A percentile compares a stretch with the other conserved stretches of the same genome.
Conservation (phyloP, 2,113 vertebrate species). For the Balaeniceps rex region DNA sequence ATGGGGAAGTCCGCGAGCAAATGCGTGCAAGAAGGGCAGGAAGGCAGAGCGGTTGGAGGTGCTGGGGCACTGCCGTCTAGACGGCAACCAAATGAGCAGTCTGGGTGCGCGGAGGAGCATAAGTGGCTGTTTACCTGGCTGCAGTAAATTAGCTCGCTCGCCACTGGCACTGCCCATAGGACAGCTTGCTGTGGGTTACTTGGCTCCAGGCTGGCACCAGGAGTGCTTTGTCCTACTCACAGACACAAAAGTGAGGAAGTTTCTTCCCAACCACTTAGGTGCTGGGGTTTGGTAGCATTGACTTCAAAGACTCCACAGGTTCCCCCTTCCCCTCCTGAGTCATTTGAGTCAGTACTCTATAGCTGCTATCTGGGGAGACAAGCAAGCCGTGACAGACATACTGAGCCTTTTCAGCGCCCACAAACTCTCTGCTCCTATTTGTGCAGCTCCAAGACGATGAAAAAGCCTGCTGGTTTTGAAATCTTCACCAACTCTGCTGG, state of each 20-base stretch:
- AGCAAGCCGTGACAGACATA: neutral
- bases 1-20: neutral
- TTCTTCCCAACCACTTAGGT: neutral
- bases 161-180: neutral
- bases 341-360: neutral
- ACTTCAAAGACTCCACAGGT: slow-evolving; percentile 20
- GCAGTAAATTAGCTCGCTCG: neutral
- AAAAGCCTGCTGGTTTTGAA: slow-evolving; percentile 1
- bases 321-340: slow-evolving; percentile 4
- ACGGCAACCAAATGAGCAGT: slow-evolving; percentile 42
- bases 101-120: neutral
- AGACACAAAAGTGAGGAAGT: neutral
- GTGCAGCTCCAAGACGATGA: neutral
- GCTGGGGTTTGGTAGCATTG: neutral
- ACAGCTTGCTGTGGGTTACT: neutral
- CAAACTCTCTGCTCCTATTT: slow-evolving; percentile 24
- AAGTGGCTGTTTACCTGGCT: neutral
- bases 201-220: neutral
- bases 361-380: slow-evolving; percentile 13
- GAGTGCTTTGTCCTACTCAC: neutral
- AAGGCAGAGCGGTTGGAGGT: neutral
- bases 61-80: neutral
- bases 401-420: slow-evolving; percentile 17
- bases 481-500: neutral
- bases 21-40: neutral